Percentiles rank a stretch among this genome's conserved stretches.
These are phyloP conservation scores for Malachius bipustulatus DNA, from an alignment of 2,888 invertebrate genomes.

Conservation along the genomic window DNA sequence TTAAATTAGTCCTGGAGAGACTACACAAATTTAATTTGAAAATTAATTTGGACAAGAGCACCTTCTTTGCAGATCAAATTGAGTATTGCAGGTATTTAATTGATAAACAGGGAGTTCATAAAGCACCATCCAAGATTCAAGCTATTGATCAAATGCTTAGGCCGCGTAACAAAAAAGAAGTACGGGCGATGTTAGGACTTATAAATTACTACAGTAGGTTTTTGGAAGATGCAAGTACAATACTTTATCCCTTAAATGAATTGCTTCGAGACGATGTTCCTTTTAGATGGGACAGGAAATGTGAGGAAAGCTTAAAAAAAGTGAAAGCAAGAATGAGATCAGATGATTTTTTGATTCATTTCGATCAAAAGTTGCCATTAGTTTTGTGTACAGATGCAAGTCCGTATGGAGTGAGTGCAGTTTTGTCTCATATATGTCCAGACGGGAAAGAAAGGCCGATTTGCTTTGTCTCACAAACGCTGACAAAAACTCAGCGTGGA, in stretches of 20 bases:
- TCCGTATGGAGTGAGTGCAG: slow-evolving; percentile 24
- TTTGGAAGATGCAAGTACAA: background rate
- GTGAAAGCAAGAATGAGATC: slow-evolving; percentile 2
- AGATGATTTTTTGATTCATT: slow-evolving; percentile 16
- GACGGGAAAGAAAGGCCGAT: slow-evolving; percentile 30
- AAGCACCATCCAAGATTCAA: background rate
- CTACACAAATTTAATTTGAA: slow-evolving; percentile 14
- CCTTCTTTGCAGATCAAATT: slow-evolving; percentile 15
- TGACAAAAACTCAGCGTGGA: background rate
- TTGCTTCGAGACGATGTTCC: slow-evolving; percentile 3
- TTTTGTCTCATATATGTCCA: slow-evolving; percentile 25
- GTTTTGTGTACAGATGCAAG: slow-evolving; percentile 24
- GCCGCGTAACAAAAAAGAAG: background rate
- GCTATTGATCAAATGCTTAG: background rate
- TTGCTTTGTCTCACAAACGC: slow-evolving; percentile 26
- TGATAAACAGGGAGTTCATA: background rate
- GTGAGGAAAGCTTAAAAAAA: slow-evolving; percentile 1
- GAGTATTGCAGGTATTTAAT: background rate
- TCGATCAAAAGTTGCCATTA: slow-evolving; percentile 21
- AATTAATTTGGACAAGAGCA: slow-evolving; percentile 16
- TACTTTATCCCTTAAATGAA: background rate
- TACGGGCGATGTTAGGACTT: background rate
- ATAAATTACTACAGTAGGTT: background rate
- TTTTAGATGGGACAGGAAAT: slow-evolving; percentile 10
- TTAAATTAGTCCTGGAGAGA: slow-evolving; percentile 13